Evolutionary conservation across 2,888 invertebrate genomes (phyloP).

Genomic region (Dilophus febrilis): DNA sequence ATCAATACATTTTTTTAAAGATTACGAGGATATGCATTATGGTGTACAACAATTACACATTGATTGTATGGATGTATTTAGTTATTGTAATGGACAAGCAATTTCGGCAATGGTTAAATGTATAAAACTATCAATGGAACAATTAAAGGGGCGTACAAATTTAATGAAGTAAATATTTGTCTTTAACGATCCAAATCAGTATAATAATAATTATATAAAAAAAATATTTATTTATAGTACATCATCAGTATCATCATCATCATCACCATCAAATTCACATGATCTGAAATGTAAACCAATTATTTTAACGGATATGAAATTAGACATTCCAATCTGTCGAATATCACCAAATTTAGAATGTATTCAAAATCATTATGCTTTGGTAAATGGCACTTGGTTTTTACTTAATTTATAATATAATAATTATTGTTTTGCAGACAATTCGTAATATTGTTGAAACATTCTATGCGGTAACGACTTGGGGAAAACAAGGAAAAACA

Average conservation of each 20-base stretch:
- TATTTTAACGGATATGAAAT: not conserved
- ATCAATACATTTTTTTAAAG: conserved; percentile 33
- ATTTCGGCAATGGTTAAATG: conserved; percentile 56
- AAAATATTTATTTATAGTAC: no score
- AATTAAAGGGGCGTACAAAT: conserved; percentile 39
- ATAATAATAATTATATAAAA: no score
- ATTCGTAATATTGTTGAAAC: conserved; percentile 52
- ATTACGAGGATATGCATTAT: conserved; percentile 42
- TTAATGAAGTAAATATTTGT: not conserved
- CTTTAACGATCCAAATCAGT: no score
- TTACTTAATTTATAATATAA: not conserved
- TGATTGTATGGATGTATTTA: conserved; percentile 66
- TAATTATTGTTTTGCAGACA: conserved; percentile 3
- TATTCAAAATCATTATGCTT: conserved; percentile 47
- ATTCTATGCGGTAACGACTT: conserved; percentile 54
- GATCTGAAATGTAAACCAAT: not conserved
- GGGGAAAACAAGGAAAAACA: conserved; percentile 53
- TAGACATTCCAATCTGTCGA: conserved; percentile 18
- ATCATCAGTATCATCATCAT: no score
- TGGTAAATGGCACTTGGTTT: conserved; percentile 27
- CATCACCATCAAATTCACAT: no score
- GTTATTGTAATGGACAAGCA: conserved; percentile 60
- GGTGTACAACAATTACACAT: conserved; percentile 43
- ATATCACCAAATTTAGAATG: conserved; percentile 51
- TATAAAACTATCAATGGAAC: conserved; percentile 55